Evolutionary conservation across 2,797 vertebrate genomes (phyloP), one percentile per base, ranked within the genome.

Genomic region (Etheostoma perlongum): DNA sequence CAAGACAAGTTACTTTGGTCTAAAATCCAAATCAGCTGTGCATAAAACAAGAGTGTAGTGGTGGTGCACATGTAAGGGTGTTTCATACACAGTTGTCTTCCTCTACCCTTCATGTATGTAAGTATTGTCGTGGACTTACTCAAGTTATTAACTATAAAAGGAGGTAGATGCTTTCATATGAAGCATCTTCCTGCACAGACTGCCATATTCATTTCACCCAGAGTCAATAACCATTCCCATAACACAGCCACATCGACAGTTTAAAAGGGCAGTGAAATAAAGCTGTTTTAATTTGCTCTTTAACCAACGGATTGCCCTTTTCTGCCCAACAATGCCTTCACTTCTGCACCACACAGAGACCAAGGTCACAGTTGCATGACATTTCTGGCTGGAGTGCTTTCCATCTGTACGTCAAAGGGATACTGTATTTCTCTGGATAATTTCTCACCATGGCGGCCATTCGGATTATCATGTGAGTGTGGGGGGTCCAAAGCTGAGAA

Each of bases 341-440:
- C 73, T 58, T 66, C 69, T 52, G 61, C 66, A 59, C 67, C 7
- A 40, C 36, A 15, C 66, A 58, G 11, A 81, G 19, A 77, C 60
- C 67, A 23, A 51, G 62, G 69, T 82, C 68, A 71, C 62, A 33
- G 67, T 87, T 84, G 69, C 71, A 18, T 84, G 88, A 88, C 72
- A 40, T 18, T 69, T 74, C 61, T 33, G 33, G 58, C 59, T 67
- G 49, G 46, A 77, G 54, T 79, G 63, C 78, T 76, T 77, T 74
- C 65, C 77, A 70, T 79, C 74, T 81, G 42, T 74, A 66, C 73
- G 75, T 87, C 75, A 87, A 82, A 89, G 72, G 48, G 64, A 71
- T 80, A 12, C 10, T 40, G 36, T 40, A 70, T 83, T 88, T 91
- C 85, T 76, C 73, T 78, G 81, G 72, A 76, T 76, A 80, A 88